Conservation (phyloP, 2,113 vertebrate species). For the Siniperca chuatsi region DNA sequence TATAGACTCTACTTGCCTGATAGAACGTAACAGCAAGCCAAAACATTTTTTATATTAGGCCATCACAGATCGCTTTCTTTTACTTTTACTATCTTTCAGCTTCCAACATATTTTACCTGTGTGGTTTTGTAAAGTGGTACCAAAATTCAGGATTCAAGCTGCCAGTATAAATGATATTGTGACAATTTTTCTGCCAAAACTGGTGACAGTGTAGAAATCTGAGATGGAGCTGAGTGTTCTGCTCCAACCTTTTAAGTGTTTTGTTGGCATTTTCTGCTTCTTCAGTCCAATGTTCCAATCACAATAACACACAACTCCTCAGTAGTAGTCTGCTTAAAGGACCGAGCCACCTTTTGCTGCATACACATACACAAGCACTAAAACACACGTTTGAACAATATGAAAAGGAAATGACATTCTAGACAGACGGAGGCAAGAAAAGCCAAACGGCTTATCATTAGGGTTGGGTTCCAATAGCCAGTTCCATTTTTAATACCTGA, state of each 20-base stretch:
- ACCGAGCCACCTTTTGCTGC: not conserved
- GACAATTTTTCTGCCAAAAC: not conserved
- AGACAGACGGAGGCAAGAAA: no score
- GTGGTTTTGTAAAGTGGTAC: not conserved
- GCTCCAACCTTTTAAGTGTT: constrained; percentile 13
- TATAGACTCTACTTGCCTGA: not conserved
- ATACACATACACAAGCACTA: not conserved
- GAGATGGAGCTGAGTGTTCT: constrained; percentile 4
- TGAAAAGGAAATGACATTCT: not conserved
- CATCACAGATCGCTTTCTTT: not conserved
- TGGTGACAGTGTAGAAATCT: not conserved
- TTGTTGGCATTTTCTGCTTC: constrained; percentile 9
- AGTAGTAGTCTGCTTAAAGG: not conserved
- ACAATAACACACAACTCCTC: not conserved
- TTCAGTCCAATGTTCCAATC: not conserved
- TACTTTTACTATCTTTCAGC: not conserved
- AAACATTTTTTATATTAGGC: not conserved
- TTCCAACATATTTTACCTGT: not conserved
- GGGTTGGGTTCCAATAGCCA: no score
- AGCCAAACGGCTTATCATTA: no score
- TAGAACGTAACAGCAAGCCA: not conserved
- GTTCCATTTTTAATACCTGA: not conserved
- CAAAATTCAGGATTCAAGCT: not conserved
- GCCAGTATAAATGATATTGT: not conserved
- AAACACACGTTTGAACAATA: not conserved